Conservation (phyloP, 2,888 invertebrate genomes). For the Drosophila anomalata region DNA sequence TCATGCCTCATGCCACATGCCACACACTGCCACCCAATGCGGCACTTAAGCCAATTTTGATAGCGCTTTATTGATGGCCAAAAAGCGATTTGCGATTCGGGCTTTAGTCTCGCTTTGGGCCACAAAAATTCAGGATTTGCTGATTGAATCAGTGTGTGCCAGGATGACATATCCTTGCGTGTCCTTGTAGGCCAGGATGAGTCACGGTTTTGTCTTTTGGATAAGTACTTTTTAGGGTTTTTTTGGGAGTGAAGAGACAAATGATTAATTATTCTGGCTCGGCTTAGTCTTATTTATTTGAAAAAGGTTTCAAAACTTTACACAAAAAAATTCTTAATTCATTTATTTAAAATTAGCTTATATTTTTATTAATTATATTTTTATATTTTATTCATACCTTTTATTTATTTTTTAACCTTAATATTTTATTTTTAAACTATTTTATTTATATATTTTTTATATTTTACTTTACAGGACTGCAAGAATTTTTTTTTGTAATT, state of each 20-base stretch:
- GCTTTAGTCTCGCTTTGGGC: constrained; percentile 60
- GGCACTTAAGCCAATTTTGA: constrained; percentile 68
- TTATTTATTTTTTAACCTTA: neutral
- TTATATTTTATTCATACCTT: too few species aligned
- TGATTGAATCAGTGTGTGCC: constrained; percentile 61
- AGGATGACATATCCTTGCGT: constrained; percentile 3
- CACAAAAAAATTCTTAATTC: too few species aligned
- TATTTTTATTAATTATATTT: too few species aligned
- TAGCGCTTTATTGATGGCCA: constrained; percentile 67
- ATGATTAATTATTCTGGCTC: neutral
- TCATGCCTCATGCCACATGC: neutral
- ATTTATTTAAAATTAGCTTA: too few species aligned
- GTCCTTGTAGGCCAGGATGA: neutral
- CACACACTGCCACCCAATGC: constrained; percentile 23
- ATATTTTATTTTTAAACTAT: neutral
- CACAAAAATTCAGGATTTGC: constrained; percentile 37
- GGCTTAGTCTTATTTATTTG: too few species aligned
- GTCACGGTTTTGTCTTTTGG: neutral
- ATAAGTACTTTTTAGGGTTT: too few species aligned
- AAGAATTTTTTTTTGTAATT: constrained; percentile 9
- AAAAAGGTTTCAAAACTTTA: too few species aligned
- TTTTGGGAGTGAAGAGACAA: neutral
- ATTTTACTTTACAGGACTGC: constrained; percentile 6
- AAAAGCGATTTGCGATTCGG: constrained; percentile 39
- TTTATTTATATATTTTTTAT: neutral